Evolutionary conservation across 2,888 invertebrate species (phyloP).

Genomic region (Coecobrya sp.): DNA sequence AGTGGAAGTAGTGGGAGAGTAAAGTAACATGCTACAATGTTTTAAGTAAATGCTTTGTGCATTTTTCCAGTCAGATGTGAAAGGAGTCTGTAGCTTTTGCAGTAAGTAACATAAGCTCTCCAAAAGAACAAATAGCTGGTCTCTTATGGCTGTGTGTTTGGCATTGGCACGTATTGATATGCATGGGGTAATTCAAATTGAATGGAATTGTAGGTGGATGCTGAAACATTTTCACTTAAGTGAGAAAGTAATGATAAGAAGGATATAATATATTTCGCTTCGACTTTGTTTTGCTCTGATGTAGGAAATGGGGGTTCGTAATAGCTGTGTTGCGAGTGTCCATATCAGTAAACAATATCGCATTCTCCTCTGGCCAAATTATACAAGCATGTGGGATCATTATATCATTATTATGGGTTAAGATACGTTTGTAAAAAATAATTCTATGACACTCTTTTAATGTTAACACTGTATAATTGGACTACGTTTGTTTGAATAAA

Average conservation of each 20-base stretch:
- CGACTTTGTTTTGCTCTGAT: not conserved
- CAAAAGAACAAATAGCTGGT: no score
- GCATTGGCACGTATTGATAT: not conserved
- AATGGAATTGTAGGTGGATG: not conserved
- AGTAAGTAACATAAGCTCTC: no score
- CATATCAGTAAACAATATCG: slow-evolving; percentile 30
- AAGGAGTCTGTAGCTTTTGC: no score
- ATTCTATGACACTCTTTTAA: slow-evolving; percentile 7
- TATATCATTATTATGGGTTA: slow-evolving; percentile 13
- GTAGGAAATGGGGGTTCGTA: not conserved
- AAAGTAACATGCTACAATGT: no score
- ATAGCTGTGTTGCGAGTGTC: not conserved
- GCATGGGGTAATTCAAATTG: not conserved
- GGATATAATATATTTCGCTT: not conserved
- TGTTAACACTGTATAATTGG: slow-evolving; percentile 8
- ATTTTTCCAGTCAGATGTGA: no score
- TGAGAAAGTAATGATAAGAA: not conserved
- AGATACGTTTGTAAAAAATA: slow-evolving; percentile 1
- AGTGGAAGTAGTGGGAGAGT: no score
- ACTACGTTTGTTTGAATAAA: not conserved
- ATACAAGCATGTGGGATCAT: not conserved
- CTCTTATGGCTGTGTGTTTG: no score
- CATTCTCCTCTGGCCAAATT: not conserved
- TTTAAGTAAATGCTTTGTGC: no score
- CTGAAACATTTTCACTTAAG: not conserved